Percentiles rank a stretch among this genome's conserved stretches.
phyloP scores from a whole-genome alignment of 2,113 vertebrate genomes.

The Lepus americanus region DNA sequence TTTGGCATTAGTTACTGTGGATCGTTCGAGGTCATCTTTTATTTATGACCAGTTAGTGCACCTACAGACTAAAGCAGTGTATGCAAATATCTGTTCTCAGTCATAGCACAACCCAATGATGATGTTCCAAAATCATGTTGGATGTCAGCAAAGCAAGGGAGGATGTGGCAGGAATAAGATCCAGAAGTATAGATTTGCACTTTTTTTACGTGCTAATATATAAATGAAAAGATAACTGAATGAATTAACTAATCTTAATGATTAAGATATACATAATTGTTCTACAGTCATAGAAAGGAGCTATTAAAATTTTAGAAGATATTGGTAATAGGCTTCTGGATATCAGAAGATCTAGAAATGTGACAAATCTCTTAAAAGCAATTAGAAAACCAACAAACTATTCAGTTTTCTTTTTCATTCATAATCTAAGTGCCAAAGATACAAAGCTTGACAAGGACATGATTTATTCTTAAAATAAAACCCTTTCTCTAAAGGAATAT shows the following conservation, averaged over 20 bases:
- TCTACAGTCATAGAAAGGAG: background rate
- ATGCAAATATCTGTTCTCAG: background rate
- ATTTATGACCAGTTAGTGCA: background rate
- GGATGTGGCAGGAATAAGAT: background rate
- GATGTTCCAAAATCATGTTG: background rate
- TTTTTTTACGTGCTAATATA: constrained; percentile 17
- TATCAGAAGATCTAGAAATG: background rate
- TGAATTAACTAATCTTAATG: background rate
- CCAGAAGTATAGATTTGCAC: background rate
- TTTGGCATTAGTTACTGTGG: background rate
- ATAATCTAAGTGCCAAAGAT: background rate
- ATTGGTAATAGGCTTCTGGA: background rate
- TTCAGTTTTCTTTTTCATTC: background rate
- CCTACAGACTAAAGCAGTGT: background rate
- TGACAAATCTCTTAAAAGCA: constrained; percentile 1
- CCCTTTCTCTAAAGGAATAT: background rate
- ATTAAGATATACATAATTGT: background rate
- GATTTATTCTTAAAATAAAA: constrained; percentile 31
- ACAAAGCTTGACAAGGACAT: background rate
- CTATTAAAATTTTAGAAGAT: background rate
- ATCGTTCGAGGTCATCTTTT: background rate
- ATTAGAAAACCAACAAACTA: background rate
- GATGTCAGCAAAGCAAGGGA: background rate
- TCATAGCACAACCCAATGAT: background rate
- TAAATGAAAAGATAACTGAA: constrained; percentile 17